phyloP scores from a whole-genome alignment of 1,140 invertebrate genomes.

The Nymphalis io region DNA sequence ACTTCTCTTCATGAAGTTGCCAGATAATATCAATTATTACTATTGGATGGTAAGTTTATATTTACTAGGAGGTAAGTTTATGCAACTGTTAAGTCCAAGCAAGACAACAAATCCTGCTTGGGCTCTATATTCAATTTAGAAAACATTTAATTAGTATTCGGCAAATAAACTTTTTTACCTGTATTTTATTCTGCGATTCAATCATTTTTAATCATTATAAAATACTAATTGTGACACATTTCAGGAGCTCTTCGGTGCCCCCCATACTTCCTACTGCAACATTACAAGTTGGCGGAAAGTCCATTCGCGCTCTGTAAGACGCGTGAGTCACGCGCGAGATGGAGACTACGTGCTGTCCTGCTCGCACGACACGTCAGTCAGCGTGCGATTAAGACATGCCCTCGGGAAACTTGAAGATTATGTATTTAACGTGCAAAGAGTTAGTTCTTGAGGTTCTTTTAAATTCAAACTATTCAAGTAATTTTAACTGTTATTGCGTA shows the following conservation, averaged over 20 bases:
- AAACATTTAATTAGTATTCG: too few species aligned
- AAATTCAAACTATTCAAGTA: too few species aligned
- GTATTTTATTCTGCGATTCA: too few species aligned
- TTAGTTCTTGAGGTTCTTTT: conserved; percentile 55
- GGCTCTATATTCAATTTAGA: too few species aligned
- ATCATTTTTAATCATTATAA: too few species aligned
- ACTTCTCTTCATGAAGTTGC: conserved; percentile 72
- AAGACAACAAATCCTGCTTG: too few species aligned
- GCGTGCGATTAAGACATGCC: conserved; percentile 70
- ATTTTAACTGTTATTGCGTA: too few species aligned
- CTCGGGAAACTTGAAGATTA: conserved; percentile 72
- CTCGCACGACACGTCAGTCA: conserved; percentile 72
- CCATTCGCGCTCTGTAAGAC: conserved; percentile 68
- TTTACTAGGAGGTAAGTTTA: too few species aligned
- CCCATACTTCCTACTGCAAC: conserved; percentile 70
- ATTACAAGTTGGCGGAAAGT: conserved; percentile 58
- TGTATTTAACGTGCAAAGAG: conserved; percentile 76
- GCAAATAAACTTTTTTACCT: too few species aligned
- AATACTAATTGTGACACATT: not conserved
- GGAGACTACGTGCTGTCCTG: conserved; percentile 75
- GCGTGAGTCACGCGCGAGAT: conserved; percentile 64
- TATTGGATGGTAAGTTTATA: conserved; percentile 79
- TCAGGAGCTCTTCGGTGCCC: conserved; percentile 70
- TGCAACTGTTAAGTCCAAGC: too few species aligned
- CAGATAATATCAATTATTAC: conserved; percentile 78